Base-by-base conservation (phyloP, 2,113 vertebrate genomes). In the Chrysochloris asiatica region DNA sequence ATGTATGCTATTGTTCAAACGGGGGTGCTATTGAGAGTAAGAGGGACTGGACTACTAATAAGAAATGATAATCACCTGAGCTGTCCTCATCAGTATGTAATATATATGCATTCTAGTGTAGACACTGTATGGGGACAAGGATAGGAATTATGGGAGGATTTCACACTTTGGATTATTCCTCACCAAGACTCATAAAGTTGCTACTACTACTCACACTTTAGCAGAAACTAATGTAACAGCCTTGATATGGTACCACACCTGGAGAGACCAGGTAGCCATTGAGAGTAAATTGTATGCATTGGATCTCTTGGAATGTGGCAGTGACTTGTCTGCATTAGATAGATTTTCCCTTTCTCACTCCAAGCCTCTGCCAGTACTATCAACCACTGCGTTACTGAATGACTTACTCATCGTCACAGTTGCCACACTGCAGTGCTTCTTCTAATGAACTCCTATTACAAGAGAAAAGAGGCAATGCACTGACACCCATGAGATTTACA, bases 401-500 rank as follows among this genome's bases (percentile, higher is more conserved):
- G 79, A 61, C 83, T 71, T 89, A 67, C 13, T 61, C n/a, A 76
- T 22, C 48, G 33, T 36, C 24, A 79, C 13, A 63, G n/a, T 38
- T 92, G 88, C 48, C 89, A 75, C 54, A 88, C 78, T n/a, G 50
- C 71, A 61, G 43, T 85, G 61, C 75, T 88, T 88, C 75, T 93
- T 47, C 50, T 38, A 38, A 72, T 45, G 48, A 83, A 76, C 63
- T 75, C 69, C 61, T 43, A 82, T 73, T 59, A 47, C 26, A 47
- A 54, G 61, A 86, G 83, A 90, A 85, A 88, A 48, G 83, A 77
- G 33, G 59, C 86, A 69, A 10, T 4, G 82, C 69, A 21, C 63
- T 65, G 80, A 79, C 26, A 36, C 28, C 45, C 26, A 0, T 14
- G 56, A 61, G 63, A 67, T 52, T 90, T 71, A 71, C 43, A 59